A percentile compares a stretch with the other conserved stretches of the same genome.
Conservation (phyloP, 2,888 invertebrate species). For the Tortricodes alternella region DNA sequence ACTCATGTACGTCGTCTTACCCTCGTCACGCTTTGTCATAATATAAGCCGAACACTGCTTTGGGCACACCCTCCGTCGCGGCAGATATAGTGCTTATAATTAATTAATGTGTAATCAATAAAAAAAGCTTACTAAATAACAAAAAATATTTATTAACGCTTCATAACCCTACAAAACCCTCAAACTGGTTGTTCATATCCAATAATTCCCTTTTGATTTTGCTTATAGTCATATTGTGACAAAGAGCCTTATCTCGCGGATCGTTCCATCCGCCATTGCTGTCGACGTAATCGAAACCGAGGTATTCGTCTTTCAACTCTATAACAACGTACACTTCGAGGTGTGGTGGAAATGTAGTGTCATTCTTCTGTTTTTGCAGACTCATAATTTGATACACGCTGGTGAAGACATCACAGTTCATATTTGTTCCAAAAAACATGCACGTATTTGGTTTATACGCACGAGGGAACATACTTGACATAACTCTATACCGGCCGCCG, state of each 20-base stretch:
- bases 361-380: conserved; percentile 36
- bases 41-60: no score
- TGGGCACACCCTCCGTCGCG: no score
- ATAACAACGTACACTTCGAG: conserved; percentile 50
- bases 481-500: conserved; percentile 50
- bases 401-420: conserved; percentile 39
- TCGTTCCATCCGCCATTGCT: conserved; percentile 58
- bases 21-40: conserved; percentile 27
- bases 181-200: conserved; percentile 46
- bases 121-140: no score
- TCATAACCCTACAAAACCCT: conserved; percentile 30
- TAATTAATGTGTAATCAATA: conserved; percentile 1
- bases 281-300: conserved; percentile 47
- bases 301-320: conserved; percentile 47
- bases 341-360: conserved; percentile 45
- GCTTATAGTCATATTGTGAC: conserved; percentile 49
- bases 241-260: conserved; percentile 52
- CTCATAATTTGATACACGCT: conserved; percentile 39
- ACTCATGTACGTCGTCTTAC: conserved; percentile 3
- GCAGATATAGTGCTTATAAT: no score
- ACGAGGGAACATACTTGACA: conserved; percentile 50
- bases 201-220: conserved; percentile 52
- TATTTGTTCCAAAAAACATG: conserved; percentile 32
- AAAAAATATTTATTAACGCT: not conserved
- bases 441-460: conserved; percentile 43